Evolutionary conservation across 2,797 vertebrate species (phyloP), one percentile per base, ranked within the genome.

Genomic region (Acipenser ruthenus): DNA sequence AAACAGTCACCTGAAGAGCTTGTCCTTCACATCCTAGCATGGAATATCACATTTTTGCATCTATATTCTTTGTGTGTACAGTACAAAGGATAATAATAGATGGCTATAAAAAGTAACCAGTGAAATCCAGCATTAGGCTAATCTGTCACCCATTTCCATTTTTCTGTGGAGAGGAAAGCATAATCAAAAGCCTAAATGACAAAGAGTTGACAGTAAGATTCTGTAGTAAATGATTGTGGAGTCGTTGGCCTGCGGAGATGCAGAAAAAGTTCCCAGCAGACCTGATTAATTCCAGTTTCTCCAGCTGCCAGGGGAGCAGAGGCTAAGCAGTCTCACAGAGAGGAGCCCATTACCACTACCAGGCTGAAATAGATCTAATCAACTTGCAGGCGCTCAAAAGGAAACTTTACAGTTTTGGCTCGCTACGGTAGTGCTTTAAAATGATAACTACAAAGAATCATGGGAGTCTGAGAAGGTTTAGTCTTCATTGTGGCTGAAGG

Each of bases 271-370:
- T 97, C 95, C 94, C 95, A 94, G 94, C 92, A 96, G 95, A 93
- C 92, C 95, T 99, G 96, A 99, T 98, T 98, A 98, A 99, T 99
- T 97, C 94, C 92, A 94, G 94, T 93, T 92, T 93, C 86, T 88
- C 89, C 87, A 91, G 91, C 93, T 95, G 93, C 93, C 89, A 84
- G 89, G 90, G 92, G 93, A 92, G 90, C 89, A 93, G 87, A 87
- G 90, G 93, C 93, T 91, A 93, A 95, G 93, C 91, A 88, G 90
- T 88, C 90, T 88, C 89, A 87, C 87, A 89, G 89, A 96, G 93
- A 95, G 93, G 89, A 95, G 95, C 95, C 95, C 92, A 98, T 97
- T 98, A 97, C 95, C 89, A 90, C 86, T 82, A 85, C 87, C 81
- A 91, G 90, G 87, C 89, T 90, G 90, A 93, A 95, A 94, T 93